Base-by-base conservation (phyloP, 2,113 vertebrate genomes). In the Polypterus bichir region DNA sequence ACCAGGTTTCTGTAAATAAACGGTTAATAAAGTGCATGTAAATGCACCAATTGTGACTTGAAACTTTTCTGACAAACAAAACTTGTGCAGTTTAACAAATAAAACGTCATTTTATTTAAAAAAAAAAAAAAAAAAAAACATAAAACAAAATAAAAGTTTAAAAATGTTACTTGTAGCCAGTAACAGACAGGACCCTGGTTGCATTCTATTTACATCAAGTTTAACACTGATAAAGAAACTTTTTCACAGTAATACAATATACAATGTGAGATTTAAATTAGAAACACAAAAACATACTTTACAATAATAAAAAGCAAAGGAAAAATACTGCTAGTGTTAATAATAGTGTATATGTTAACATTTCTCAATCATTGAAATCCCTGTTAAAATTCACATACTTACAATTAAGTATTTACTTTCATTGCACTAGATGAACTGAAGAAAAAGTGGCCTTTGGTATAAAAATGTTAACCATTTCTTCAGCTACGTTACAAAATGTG, bases 221-320 rank as follows among this genome's bases (percentile, higher is more conserved):
- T 89, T 94, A 97, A 97, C 92, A 97, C 92, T 92, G 92, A 92
- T 92, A 74, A 91, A 77, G 79, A 85, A 89, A 93, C 84, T 87
- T 27, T 27, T 97, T 98, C 95, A 98, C 94, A 98, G 94, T 97
- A 88, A 94, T 92, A 95, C 88, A 77, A 84, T 81, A 82, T 83
- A 70, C 76, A 86, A 83, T 87, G 87, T 93, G 86, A 93, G 81
- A 86, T 92, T 97, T 95, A 97, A 97, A 95, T 94, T 88, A 83
- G 82, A 85, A 86, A 88, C 87, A 92, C 84, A 85, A 83, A 87
- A 87, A 91, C 88, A 91, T 89, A 87, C 89, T 81, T 83, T 92
- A 90, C 89, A 91, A 74, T 84, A 86, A 91, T 87, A 88, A 88
- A 87, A 90, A 77, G 70, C 79, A 59, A 45, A 6, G 79, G 83